Percentiles rank a stretch among this genome's conserved stretches.
Conservation (phyloP, 2,113 vertebrate species). For the Etheostoma cragini region DNA sequence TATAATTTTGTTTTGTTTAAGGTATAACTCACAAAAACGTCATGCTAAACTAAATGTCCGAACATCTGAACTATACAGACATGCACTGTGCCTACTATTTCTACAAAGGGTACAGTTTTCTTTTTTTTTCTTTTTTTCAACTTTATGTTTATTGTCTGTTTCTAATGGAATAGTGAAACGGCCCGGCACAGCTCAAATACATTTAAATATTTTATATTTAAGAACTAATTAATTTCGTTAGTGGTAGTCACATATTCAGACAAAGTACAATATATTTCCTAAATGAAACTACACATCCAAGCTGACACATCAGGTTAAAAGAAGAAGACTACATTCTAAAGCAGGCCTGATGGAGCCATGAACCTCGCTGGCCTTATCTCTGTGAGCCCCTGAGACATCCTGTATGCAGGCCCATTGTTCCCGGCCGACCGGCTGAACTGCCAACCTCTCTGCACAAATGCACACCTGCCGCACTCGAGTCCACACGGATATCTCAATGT, state of each 20-base stretch:
- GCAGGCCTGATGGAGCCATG: constrained; percentile 39
- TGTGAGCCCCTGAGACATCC: constrained; percentile 64
- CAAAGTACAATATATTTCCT: not conserved
- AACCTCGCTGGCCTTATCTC: constrained; percentile 70
- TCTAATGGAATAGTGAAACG: not conserved
- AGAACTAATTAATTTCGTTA: too few relatives aligned
- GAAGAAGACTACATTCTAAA: not conserved
- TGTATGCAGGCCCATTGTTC: constrained; percentile 81
- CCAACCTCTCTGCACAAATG: constrained; percentile 53
- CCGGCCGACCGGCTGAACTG: constrained; percentile 47
- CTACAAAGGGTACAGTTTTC: too few relatives aligned
- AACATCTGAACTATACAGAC: too few relatives aligned
- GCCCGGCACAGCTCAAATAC: not conserved
- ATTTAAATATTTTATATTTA: not conserved
- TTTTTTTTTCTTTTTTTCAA: too few relatives aligned
- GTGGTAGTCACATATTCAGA: not conserved
- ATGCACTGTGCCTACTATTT: too few relatives aligned
- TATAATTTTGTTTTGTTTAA: too few relatives aligned
- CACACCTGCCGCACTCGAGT: constrained; percentile 69
- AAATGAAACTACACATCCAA: not conserved
- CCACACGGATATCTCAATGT: not conserved
- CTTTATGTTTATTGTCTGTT: not conserved
- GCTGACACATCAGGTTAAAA: not conserved
- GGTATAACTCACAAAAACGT: too few relatives aligned
- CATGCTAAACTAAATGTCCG: too few relatives aligned